Percentiles rank a stretch among this genome's conserved stretches.
phyloP scores from a whole-genome alignment of 2,888 invertebrate genomes.

The Zootermopsis nevadensis region DNA sequence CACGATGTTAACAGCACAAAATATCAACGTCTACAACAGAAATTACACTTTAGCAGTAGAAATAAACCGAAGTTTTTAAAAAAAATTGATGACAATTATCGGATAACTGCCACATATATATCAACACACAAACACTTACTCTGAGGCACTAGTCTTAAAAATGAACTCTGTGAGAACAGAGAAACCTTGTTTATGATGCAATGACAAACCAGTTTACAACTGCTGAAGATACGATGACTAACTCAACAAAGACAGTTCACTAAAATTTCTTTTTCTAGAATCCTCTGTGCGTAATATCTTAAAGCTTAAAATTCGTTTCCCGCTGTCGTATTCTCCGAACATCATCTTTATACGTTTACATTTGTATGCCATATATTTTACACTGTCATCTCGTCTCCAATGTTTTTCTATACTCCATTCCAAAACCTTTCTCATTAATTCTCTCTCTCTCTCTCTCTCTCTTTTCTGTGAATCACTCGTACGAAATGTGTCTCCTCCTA shows the following conservation, averaged over 20 bases:
- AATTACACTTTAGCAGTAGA: too few species aligned
- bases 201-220: conserved; percentile 16
- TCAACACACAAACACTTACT: too few species aligned
- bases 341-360: conserved; percentile 8
- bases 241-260: not conserved
- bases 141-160: too few species aligned
- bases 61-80: too few species aligned
- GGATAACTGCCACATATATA: too few species aligned
- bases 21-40: too few species aligned
- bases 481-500: conserved; percentile 11
- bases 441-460: conserved; percentile 16
- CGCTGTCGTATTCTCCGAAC: not conserved
- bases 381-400: not conserved
- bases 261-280: conserved; percentile 1
- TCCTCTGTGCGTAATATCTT: not conserved
- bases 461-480: conserved; percentile 1
- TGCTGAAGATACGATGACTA: not conserved
- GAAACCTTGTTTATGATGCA: not conserved
- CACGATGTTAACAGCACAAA: too few species aligned
- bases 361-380: conserved; percentile 5
- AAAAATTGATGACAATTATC: too few species aligned
- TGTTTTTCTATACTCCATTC: conserved; percentile 3
- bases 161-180: not conserved
- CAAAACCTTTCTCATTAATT: conserved; percentile 11
- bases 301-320: not conserved